A percentile compares a stretch with the other conserved stretches of the same genome.
Conservation (phyloP, 2,888 invertebrate species). For the Acleris emargana region DNA sequence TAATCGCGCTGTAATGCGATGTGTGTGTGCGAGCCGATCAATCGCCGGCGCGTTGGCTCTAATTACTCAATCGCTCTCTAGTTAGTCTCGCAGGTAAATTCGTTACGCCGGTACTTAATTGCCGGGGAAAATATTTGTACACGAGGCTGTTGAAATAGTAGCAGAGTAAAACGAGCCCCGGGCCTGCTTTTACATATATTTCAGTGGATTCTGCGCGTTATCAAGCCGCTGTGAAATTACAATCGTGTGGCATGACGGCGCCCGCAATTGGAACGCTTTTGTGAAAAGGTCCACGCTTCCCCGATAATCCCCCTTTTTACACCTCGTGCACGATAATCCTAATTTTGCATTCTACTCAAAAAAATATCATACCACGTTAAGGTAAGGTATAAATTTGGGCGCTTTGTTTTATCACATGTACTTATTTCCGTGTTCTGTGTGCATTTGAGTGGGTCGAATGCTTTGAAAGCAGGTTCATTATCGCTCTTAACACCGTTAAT, state of each 20-base stretch:
- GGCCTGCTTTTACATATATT: too few species aligned
- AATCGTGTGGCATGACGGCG: conserved; percentile 36
- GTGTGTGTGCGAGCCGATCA: conserved; percentile 23
- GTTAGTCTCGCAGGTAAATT: conserved; percentile 30
- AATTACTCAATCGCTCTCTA: conserved; percentile 34
- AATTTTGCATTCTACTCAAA: background rate
- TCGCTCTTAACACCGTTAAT: conserved; percentile 58
- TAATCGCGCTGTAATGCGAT: conserved; percentile 31
- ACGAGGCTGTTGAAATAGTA: conserved; percentile 7
- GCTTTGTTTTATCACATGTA: conserved; percentile 1
- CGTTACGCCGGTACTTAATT: conserved; percentile 7
- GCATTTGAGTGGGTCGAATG: conserved; percentile 50
- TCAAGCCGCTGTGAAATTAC: conserved; percentile 16
- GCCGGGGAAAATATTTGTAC: conserved; percentile 16
- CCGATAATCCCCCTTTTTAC: conserved; percentile 53
- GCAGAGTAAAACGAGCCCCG: too few species aligned
- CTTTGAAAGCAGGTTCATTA: conserved; percentile 66
- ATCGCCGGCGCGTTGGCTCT: conserved; percentile 30
- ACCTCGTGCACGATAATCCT: conserved; percentile 42
- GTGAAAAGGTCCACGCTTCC: conserved; percentile 49
- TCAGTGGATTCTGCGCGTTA: conserved; percentile 34
- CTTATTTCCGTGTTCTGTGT: conserved; percentile 17
- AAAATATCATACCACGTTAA: conserved; percentile 1
- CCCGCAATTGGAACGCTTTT: conserved; percentile 45
- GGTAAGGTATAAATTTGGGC: conserved; percentile 6